Percentiles rank a stretch among this genome's conserved stretches.
These are phyloP conservation scores for Sthenelais limicola DNA, from an alignment of 2,888 invertebrate species.

Conservation along the genomic window DNA sequence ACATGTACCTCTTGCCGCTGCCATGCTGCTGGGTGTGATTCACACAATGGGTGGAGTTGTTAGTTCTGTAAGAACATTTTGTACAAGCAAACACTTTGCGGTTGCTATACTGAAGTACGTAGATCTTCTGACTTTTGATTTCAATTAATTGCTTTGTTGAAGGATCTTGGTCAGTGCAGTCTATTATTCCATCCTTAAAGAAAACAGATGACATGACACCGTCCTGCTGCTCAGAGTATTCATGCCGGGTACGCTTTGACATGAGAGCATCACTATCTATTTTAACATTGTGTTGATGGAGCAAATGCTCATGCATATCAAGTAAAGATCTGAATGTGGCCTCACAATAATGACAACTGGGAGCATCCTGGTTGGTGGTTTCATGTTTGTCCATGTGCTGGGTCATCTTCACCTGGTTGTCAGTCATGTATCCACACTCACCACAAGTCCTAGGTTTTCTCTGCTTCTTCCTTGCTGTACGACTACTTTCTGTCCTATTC, in stretches of 20 bases:
- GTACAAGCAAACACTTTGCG: slow-evolving; percentile 45
- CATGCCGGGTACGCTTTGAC: too few relatives aligned
- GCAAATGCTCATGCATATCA: background rate
- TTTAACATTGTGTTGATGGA: background rate
- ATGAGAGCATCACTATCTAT: slow-evolving; percentile 1
- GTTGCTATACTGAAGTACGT: slow-evolving; percentile 39
- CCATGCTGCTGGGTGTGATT: slow-evolving; percentile 58
- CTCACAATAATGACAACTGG: slow-evolving; percentile 28
- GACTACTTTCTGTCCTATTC: background rate
- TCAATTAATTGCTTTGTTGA: background rate
- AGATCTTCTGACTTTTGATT: slow-evolving; percentile 34
- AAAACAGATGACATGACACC: too few relatives aligned
- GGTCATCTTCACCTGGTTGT: slow-evolving; percentile 43
- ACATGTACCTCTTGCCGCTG: slow-evolving; percentile 44
- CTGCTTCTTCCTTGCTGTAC: background rate
- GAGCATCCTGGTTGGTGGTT: background rate
- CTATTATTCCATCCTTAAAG: too few relatives aligned
- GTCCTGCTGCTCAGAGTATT: too few relatives aligned
- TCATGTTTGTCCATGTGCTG: slow-evolving; percentile 41
- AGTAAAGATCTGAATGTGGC: background rate
- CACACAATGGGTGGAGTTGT: slow-evolving; percentile 57
- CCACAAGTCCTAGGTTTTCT: slow-evolving; percentile 36
- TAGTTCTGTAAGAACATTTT: slow-evolving; percentile 59
- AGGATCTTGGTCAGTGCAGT: background rate
- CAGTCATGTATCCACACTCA: slow-evolving; percentile 45